These are phyloP conservation scores for Neofelis nebulosa DNA, from an alignment of 2,113 vertebrate species.

Conservation along the genomic window DNA sequence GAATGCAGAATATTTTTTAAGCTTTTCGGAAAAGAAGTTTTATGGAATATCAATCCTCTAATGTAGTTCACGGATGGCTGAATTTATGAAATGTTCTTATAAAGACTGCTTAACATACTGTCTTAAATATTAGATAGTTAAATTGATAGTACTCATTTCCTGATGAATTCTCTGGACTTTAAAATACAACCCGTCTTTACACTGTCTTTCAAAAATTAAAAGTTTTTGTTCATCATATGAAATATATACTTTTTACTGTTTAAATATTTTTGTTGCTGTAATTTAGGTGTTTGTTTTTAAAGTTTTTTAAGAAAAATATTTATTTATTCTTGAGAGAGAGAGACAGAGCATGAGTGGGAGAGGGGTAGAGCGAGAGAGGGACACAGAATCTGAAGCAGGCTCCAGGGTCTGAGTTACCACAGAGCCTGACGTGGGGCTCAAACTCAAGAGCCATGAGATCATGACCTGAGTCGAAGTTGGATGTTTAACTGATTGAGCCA, in stretches of 20 bases:
- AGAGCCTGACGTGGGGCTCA: no score
- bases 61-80: neutral
- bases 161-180: neutral
- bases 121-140: neutral
- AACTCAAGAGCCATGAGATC: no score
- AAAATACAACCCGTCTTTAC: neutral
- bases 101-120: neutral
- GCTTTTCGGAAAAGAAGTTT: neutral
- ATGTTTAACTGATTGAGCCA: no score
- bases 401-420: no score
- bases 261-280: slow-evolving; percentile 19
- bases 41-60: neutral
- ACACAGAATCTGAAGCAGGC: no score
- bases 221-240: neutral
- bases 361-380: no score
- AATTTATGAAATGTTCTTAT: slow-evolving; percentile 33
- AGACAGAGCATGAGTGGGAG: no score
- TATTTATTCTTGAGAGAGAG: no score
- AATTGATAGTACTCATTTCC: neutral
- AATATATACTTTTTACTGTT: neutral
- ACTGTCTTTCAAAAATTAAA: neutral
- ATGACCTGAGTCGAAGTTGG: no score
- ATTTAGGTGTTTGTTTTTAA: neutral
- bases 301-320: no score
- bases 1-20: neutral